Base-by-base conservation (phyloP, 2,888 invertebrate genomes). In the Drosophila histrio region DNA sequence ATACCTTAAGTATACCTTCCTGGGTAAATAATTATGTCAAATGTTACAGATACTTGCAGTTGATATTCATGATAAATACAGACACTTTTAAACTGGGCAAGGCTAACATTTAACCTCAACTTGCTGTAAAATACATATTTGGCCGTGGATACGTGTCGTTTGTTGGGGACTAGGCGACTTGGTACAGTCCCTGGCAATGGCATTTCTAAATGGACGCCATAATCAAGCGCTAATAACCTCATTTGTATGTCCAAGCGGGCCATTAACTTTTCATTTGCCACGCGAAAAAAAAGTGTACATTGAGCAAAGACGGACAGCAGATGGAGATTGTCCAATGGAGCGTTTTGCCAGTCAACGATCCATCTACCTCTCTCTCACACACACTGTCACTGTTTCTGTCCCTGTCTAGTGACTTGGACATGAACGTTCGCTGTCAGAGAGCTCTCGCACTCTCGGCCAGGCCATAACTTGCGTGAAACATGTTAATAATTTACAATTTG, bases 401-500 rank as follows among this genome's bases (percentile, higher is more conserved):
- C 43, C 54, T 38, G 2, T 56, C 24, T 36, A 24, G 49, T 50
- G 30, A 56, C 57, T 39, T 59, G 64, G 50, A 73, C 72, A 76
- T 73, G 64, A 56, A 60, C 59, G 52, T 64, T 65, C 57, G 64
- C 64, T 67, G 68, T 77, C 77, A 77, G 72, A 68, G 72, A 58
- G 60, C 74, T 46, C 38, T 58, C 34, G 36, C 44, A 28, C 41
- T 65, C 41, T 54, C 46, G 56, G 57, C 65, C 70, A 63, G 81
- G 77, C 86, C 85, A 90, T 90, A 88, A 89, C 84, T 90, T 88
- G 83, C 86, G 89, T 79, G 77, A 86, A 90, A 91, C 90, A 89
- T 86, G 90, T 91, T 90, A 90, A 91, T 91, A 91, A 91, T 91
- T 91, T 91, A 91, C 91, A 91, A 91, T 91, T 91, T 91, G 89